Base-by-base conservation (phyloP, 92 coral and sea anemone species). In the Bergia sp. region DNA sequence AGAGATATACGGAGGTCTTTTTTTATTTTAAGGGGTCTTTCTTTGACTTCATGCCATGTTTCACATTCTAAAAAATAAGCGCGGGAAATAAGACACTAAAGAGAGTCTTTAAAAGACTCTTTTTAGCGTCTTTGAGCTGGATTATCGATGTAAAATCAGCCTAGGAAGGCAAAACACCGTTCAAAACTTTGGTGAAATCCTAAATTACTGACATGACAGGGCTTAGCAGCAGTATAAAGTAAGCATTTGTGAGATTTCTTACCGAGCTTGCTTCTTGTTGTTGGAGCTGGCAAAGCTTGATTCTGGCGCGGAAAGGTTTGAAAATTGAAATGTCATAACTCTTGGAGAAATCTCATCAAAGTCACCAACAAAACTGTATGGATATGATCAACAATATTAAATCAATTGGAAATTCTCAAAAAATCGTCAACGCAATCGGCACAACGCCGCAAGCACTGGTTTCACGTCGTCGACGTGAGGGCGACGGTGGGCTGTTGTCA, bases 391-490 rank as follows among this genome's bases (percentile, higher is more conserved):
- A 77, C 81, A 50, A 44, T 18, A 20, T 77, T 77, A 77, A 77
- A 77, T 77, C 81, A 77, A 77, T 77, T 1, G 81, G 38, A 77
- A 44, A 3, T 77, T 77, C 37, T 75, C 79, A 75, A 75, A 75
- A 73, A 73, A 73, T 38, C 78, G 78, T 38, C 78, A 73, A 73
- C 78, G 44, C 78, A 73, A 73, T 38, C 47, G 78, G 78, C 18
- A 73, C 76, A 53, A 77, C 85, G 38, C 81, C 84, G 37, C 47
- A 76, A 61, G 57, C 50, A 44, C 61, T 69, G 78, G 41, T 87
- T 72, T 87, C 76, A 41, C 73, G 84, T 76, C 82, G 85, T 87
- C 82, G 90, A 61, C 85, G 85, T 77, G 89, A 86, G 82, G 82
- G 55, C 89, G 89, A 76, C 84, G 84, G 76, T 41, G 36, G 79